phyloP scores from a whole-genome alignment of 2,888 invertebrate genomes.

The Antheraea yamamai region DNA sequence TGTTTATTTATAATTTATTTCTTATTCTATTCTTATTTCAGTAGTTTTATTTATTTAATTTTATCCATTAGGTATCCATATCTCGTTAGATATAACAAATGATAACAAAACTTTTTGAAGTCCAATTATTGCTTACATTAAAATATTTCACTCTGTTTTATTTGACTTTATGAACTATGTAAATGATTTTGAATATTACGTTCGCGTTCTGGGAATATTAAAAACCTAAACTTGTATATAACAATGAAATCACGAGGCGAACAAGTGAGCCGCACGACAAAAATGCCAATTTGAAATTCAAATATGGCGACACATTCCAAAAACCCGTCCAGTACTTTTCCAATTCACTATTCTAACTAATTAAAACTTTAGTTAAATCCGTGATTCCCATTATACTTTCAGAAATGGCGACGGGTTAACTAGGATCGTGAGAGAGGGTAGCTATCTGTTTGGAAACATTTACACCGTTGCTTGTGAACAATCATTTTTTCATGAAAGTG shows the following conservation, averaged over 20 bases:
- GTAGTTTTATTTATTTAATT: too few relatives aligned
- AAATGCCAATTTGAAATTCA: constrained; percentile 55
- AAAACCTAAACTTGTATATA: not conserved
- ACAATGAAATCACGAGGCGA: not conserved
- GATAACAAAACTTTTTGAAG: too few relatives aligned
- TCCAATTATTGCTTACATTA: too few relatives aligned
- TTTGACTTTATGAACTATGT: too few relatives aligned
- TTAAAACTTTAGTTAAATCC: constrained; percentile 79
- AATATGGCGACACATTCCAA: constrained; percentile 53
- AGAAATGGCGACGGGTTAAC: constrained; percentile 66
- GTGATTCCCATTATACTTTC: constrained; percentile 76
- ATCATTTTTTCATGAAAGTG: not conserved
- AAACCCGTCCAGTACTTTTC: constrained; percentile 57
- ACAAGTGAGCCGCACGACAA: constrained; percentile 24
- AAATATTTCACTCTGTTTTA: too few relatives aligned
- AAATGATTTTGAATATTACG: too few relatives aligned
- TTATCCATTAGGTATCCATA: too few relatives aligned
- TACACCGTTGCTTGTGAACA: constrained; percentile 38
- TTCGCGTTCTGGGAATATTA: not conserved
- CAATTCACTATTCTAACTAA: constrained; percentile 78
- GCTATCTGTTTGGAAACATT: constrained; percentile 38
- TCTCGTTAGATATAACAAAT: too few relatives aligned
- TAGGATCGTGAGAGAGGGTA: constrained; percentile 46
- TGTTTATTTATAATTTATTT: too few relatives aligned
- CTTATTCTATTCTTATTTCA: too few relatives aligned